phyloP scores from a whole-genome alignment of 2,113 vertebrate species.

The Willisornis vidua region DNA sequence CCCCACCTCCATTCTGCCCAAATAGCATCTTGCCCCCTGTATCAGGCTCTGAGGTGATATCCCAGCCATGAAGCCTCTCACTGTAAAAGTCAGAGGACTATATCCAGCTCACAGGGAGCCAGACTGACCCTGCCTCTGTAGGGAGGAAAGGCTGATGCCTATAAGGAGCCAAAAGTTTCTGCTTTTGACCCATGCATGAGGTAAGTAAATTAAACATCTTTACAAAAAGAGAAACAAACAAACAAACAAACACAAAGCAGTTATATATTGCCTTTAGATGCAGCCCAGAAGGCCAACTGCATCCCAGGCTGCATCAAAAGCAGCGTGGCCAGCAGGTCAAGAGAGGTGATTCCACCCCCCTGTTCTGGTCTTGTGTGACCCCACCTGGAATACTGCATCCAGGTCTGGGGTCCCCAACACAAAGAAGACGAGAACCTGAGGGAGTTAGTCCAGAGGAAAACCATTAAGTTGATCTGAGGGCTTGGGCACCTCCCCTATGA shows the following conservation, averaged over 20 bases:
- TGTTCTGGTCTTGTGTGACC: neutral
- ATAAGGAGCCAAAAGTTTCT: neutral
- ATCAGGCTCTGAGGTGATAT: neutral
- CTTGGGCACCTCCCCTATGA: neutral
- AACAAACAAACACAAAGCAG: neutral
- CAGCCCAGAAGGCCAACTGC: neutral
- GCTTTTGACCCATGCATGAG: neutral
- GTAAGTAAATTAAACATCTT: neutral
- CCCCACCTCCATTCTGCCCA: neutral
- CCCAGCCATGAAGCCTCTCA: neutral
- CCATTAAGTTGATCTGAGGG: neutral
- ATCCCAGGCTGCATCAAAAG: neutral
- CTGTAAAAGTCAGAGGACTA: neutral
- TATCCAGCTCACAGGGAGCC: neutral
- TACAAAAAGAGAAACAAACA: neutral
- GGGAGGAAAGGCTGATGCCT: neutral
- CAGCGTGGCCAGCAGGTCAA: neutral
- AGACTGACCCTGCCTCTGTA: neutral
- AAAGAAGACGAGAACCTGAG: neutral
- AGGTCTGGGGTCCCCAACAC: neutral
- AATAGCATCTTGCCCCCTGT: rapidly evolving
- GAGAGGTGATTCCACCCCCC: neutral
- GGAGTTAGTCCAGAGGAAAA: neutral
- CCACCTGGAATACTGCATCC: neutral
- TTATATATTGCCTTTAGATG: neutral